phyloP scores from a whole-genome alignment of 2,113 vertebrate species.

The Rhabdornis inornatus region DNA sequence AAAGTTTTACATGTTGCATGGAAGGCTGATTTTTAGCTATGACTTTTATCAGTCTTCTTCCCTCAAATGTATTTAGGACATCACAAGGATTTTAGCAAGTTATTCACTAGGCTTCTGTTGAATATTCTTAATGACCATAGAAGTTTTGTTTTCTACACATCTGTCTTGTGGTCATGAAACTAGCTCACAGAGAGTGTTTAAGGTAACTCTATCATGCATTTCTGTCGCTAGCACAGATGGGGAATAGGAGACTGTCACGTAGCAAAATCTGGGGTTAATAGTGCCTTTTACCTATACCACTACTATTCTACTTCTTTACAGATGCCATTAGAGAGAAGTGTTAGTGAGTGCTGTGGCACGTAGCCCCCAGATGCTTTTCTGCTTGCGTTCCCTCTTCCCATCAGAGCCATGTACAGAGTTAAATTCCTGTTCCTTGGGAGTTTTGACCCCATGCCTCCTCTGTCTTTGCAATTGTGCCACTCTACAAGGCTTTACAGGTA shows the following conservation, averaged over 20 bases:
- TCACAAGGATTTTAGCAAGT: not conserved
- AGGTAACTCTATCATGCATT: not conserved
- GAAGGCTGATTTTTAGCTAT: not conserved
- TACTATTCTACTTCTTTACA: not conserved
- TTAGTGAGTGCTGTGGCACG: accelerated
- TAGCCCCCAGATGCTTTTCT: not conserved
- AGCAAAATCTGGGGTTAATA: not conserved
- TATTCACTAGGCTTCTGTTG: not conserved
- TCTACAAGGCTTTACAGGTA: not conserved
- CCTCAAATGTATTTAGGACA: not conserved
- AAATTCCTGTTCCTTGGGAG: not conserved
- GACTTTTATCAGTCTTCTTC: not conserved
- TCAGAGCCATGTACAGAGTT: not conserved
- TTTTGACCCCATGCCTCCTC: not conserved
- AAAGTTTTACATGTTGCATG: not conserved
- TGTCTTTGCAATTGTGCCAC: not conserved
- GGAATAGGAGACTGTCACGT: not conserved
- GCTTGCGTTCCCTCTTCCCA: not conserved
- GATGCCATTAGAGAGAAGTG: not conserved
- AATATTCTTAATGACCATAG: not conserved
- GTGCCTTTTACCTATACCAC: not conserved
- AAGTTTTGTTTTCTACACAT: not conserved
- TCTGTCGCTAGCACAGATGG: not conserved
- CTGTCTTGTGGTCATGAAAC: not conserved
- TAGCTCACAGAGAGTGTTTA: not conserved